A percentile compares a stretch with the other conserved stretches of the same genome.
phyloP scores from a whole-genome alignment of 2,888 invertebrate genomes.

The Amblyteles armatorius region DNA sequence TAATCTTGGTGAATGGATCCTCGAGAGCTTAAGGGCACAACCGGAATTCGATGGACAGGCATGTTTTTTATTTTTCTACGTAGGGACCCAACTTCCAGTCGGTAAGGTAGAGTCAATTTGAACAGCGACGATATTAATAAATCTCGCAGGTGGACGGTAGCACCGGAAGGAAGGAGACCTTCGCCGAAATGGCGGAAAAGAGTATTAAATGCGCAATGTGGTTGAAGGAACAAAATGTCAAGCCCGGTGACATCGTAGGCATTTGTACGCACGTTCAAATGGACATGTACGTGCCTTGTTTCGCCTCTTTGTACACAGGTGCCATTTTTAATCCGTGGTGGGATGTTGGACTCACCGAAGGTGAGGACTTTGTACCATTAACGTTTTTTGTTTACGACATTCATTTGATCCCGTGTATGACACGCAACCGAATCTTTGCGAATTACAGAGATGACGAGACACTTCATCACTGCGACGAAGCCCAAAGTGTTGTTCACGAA shows the following conservation, averaged over 20 bases:
- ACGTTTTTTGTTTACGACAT: neutral
- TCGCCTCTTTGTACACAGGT: constrained; percentile 74
- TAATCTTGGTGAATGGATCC: constrained; percentile 68
- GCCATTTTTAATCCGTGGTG: constrained; percentile 78
- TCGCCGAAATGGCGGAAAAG: constrained; percentile 72
- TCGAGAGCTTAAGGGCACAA: constrained; percentile 67
- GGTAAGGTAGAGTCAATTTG: no score
- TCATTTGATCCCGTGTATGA: neutral
- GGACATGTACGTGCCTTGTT: constrained; percentile 75
- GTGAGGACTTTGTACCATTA: constrained; percentile 64
- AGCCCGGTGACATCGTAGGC: constrained; percentile 73
- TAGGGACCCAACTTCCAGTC: no score
- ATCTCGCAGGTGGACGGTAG: constrained; percentile 72
- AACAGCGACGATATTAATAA: neutral
- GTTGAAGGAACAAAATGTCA: constrained; percentile 75
- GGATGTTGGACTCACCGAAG: constrained; percentile 69
- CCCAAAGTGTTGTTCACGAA: constrained; percentile 78
- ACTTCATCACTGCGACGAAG: constrained; percentile 71
- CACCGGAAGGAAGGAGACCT: constrained; percentile 72
- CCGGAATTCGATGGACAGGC: constrained; percentile 72
- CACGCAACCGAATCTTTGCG: no score
- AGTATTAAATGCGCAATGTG: constrained; percentile 78
- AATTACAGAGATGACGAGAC: constrained; percentile 72
- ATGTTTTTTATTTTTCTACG: constrained; percentile 35
- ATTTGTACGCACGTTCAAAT: constrained; percentile 76